phyloP scores from a whole-genome alignment of 2,113 vertebrate genomes.

The Silurus glanis region DNA sequence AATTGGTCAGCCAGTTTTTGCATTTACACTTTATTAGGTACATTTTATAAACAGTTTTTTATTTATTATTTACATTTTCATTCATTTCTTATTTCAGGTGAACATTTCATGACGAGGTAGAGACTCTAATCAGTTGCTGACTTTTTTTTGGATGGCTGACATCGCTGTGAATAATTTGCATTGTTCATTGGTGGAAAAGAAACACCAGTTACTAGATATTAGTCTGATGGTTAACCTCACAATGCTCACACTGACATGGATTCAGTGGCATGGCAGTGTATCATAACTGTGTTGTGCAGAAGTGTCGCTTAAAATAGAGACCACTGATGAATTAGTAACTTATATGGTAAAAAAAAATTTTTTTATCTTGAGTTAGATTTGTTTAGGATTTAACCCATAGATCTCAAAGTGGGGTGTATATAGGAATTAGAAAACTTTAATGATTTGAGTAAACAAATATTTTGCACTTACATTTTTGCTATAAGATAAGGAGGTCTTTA shows the following conservation, averaged over 20 bases:
- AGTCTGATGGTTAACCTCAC: too few species aligned
- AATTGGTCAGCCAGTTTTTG: neutral
- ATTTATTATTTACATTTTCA: too few species aligned
- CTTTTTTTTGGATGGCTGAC: neutral
- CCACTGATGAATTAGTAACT: neutral
- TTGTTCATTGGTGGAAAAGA: neutral
- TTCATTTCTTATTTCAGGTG: neutral
- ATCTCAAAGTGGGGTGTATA: neutral
- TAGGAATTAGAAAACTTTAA: neutral
- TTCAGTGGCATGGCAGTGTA: neutral
- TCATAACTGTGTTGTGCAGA: neutral
- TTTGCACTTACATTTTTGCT: too few species aligned
- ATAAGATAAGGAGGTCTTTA: neutral
- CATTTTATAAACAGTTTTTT: neutral
- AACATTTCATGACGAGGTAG: neutral
- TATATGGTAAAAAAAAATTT: neutral
- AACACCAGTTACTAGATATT: neutral
- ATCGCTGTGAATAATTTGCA: neutral
- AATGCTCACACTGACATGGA: too few species aligned
- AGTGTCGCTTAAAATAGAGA: neutral
- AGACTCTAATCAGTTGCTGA: neutral
- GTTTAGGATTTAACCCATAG: neutral
- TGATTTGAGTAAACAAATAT: neutral
- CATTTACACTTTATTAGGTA: neutral
- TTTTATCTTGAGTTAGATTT: neutral